Evolutionary conservation across 2,113 vertebrate genomes (phyloP), one percentile per base, ranked within the genome.

Genomic region (Notothenia rossii): DNA sequence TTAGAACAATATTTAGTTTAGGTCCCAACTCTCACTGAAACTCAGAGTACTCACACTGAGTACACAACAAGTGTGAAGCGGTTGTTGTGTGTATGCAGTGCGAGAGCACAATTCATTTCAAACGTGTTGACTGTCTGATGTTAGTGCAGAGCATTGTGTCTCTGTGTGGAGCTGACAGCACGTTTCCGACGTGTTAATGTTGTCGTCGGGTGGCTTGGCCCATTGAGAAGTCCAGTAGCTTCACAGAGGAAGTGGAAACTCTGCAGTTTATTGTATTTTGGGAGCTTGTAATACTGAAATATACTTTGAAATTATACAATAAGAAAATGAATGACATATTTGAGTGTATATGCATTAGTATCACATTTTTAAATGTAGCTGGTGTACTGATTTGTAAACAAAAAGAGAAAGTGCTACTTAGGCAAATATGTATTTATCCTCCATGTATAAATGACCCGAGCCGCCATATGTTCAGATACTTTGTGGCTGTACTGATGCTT

Each of bases 171-270:
- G 3, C 29, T 29, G 29, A 4, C 29, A 29, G 29, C 0, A 29
- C 29, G 29, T 29, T 29, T 29, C 29, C 29, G 29, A 40, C 36
- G 43, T 8, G 51, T n/a, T 25, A 5, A 13, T 18, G 49, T 22
- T 73, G 3, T 29, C 29, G 29, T 29, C 29, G 3, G 3, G 29
- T 29, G 3, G 14, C 7, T 43, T 48, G 8, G 68, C 68, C 20
- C 40, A 56, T 56, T 40, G 25, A 33, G 10, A 20, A 59, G 55
- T 20, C 6, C 20, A 56, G 40, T 33, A 15, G 60, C 50, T 18
- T 11, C 48, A 55, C 50, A 33, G 15, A 56, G 51, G 61, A 56
- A 48, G 72, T 40, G 62, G 36, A 36, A 66, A 40, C 73, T 50
- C 12, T 22, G 25, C 25, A 9, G 15, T 71, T 48, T 48, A 22